These are phyloP conservation scores for Sabatieria punctata DNA, from an alignment of 2,888 invertebrate species.

Conservation along the genomic window DNA sequence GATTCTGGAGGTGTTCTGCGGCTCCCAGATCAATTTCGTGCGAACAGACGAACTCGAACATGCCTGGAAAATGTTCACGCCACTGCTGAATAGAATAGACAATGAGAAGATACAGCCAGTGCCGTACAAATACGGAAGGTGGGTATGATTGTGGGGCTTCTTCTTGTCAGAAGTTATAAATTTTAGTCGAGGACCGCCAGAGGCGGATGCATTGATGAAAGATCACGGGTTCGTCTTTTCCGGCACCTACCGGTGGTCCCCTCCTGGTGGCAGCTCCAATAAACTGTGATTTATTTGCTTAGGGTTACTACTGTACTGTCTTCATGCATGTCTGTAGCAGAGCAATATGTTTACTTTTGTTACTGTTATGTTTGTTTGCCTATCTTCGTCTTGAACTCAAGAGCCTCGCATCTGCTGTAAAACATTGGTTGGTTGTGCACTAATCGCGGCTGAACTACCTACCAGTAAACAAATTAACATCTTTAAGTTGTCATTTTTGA, in stretches of 20 bases:
- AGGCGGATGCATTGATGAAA: slow-evolving; percentile 63
- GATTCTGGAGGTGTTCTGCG: slow-evolving; percentile 90
- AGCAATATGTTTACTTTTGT: too few species aligned
- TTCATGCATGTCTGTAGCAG: too few species aligned
- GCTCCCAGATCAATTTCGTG: slow-evolving; percentile 98
- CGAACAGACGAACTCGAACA: slow-evolving; percentile 85
- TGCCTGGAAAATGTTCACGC: slow-evolving; percentile 93
- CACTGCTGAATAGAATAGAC: slow-evolving; percentile 68
- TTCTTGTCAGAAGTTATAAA: not conserved
- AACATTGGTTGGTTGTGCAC: too few species aligned
- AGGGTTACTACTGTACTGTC: too few species aligned
- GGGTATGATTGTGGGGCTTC: slow-evolving; percentile 9
- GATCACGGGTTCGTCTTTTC: slow-evolving; percentile 74
- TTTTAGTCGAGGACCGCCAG: slow-evolving; percentile 63
- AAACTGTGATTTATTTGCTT: too few species aligned
- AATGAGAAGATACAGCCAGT: slow-evolving; percentile 53
- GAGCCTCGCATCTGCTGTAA: too few species aligned
- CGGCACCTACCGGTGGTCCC: slow-evolving; percentile 88
- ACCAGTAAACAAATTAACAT: too few species aligned
- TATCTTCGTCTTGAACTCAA: too few species aligned
- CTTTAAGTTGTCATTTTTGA: too few species aligned
- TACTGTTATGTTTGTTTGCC: too few species aligned
- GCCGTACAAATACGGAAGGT: slow-evolving; percentile 53
- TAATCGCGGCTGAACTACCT: too few species aligned
- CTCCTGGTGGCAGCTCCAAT: too few species aligned